Base-by-base conservation (phyloP, 2,888 invertebrate species). In the Cordilura impudica region DNA sequence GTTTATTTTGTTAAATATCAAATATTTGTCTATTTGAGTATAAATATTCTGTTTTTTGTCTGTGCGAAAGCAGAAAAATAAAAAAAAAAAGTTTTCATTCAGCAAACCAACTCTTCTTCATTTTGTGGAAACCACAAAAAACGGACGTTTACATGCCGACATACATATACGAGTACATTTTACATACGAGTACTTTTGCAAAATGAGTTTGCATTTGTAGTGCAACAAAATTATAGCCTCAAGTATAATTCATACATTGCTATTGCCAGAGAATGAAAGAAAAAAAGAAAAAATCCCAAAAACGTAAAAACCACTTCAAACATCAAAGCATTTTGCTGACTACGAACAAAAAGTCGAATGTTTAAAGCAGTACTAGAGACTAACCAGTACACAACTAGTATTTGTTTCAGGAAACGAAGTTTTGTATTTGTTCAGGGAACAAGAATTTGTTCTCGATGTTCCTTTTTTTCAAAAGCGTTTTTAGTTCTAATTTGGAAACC, bases 151-250 rank as follows among this genome's bases (percentile, higher is more conserved):
- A 23, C 10, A 23, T 18, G 12, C 12, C n/a, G n/a, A 21, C 23
- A 1, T 49, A 19, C 49, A 21, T 49, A 49, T 6, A 26, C 6
- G 26, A 21, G n/a, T n/a, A n/a, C n/a, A 23, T 16, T 8, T 26
- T 16, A 53, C 18, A 21, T n/a, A 18, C 0, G 21, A 31, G 12
- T 31, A 10, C 31, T 10, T 31, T 31, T 31, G 12, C 31, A 6
- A 10, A 31, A 31, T 63, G 49, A 45, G 12, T 29, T 29, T 63
- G 51, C 49, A 63, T 31, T 54, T 53, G 18, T 54, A 43, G 21
- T 58, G 54, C 19, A 60, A 43, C 67, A 63, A 58, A 69, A 78
- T 78, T 73, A 73, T 69, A 53, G 69, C 78, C 73, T 65, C 39
- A 47, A 73, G 78, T 31, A 70, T 53, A 60, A 66, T 78, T 69